phyloP scores from a whole-genome alignment of 2,113 vertebrate species.

The Trinectes maculatus region DNA sequence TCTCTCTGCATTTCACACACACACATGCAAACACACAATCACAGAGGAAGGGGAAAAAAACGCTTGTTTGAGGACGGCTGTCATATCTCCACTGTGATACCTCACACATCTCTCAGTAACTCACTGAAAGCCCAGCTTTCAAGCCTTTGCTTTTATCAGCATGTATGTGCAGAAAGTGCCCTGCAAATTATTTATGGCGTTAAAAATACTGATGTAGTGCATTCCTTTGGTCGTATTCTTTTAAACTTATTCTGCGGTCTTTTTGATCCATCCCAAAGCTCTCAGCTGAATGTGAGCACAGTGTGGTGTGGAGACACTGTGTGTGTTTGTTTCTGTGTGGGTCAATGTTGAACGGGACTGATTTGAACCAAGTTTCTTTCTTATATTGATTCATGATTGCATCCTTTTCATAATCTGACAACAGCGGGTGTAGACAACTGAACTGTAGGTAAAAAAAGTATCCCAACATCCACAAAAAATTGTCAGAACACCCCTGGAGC shows the following conservation, averaged over 20 bases:
- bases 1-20: constrained; percentile 57
- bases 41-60: constrained; percentile 11
- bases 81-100: constrained; percentile 69
- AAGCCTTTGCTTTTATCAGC: constrained; percentile 73
- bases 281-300: constrained; percentile 49
- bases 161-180: constrained; percentile 74
- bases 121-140: constrained; percentile 70
- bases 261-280: constrained; percentile 59
- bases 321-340: constrained; percentile 5
- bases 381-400: constrained; percentile 53
- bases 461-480: background rate
- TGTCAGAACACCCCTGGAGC: constrained; percentile 4
- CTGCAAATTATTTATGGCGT: constrained; percentile 76
- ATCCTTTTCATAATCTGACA: constrained; percentile 41
- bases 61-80: constrained; percentile 70
- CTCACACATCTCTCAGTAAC: constrained; percentile 41
- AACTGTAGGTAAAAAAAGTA: no score
- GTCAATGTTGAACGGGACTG: constrained; percentile 26
- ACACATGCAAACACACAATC: constrained; percentile 41
- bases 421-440: no score
- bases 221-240: constrained; percentile 61
- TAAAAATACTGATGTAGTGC: constrained; percentile 74
- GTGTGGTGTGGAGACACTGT: constrained; percentile 4
- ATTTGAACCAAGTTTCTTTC: constrained; percentile 37
- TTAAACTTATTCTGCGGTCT: constrained; percentile 54